These are phyloP conservation scores for Parazoanthus atlanticus DNA, from an alignment of 92 coral and sea anemone genomes.

Conservation along the genomic window DNA sequence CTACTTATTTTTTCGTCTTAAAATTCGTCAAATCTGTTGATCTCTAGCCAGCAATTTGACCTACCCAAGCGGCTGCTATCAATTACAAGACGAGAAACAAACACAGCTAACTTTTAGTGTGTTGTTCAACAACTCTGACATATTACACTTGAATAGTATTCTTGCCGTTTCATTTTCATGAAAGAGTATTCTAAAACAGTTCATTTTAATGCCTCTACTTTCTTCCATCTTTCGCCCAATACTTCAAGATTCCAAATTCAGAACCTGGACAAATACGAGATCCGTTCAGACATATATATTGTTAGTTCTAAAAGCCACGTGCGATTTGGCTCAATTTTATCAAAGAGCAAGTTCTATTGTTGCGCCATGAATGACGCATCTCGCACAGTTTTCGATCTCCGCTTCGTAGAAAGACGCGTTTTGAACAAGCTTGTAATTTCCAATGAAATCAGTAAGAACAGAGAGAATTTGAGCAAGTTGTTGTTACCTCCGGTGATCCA, in stretches of 20 bases:
- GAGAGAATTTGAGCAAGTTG: not conserved
- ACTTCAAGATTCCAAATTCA: conserved; percentile 1
- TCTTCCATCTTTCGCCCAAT: not conserved
- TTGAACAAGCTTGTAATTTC: not conserved
- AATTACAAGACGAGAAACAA: not conserved
- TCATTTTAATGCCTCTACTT: not conserved
- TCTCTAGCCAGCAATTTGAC: not conserved
- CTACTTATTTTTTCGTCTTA: not conserved
- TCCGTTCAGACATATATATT: not conserved
- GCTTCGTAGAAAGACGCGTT: not conserved
- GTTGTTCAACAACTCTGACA: no score
- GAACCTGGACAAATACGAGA: not conserved
- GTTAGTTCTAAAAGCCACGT: conserved; percentile 13
- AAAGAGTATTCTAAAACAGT: not conserved
- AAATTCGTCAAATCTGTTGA: no score
- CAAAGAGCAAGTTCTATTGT: conserved; percentile 32
- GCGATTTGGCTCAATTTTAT: conserved; percentile 27
- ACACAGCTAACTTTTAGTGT: no score
- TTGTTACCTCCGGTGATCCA: conserved; percentile 11
- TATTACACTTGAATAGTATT: not conserved
- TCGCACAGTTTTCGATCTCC: not conserved
- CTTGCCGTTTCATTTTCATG: not conserved
- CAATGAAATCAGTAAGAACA: not conserved
- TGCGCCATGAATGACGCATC: not conserved
- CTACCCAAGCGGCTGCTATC: not conserved